phyloP scores from a whole-genome alignment of 1,140 invertebrate genomes.

The Brachionus paranguensis region DNA sequence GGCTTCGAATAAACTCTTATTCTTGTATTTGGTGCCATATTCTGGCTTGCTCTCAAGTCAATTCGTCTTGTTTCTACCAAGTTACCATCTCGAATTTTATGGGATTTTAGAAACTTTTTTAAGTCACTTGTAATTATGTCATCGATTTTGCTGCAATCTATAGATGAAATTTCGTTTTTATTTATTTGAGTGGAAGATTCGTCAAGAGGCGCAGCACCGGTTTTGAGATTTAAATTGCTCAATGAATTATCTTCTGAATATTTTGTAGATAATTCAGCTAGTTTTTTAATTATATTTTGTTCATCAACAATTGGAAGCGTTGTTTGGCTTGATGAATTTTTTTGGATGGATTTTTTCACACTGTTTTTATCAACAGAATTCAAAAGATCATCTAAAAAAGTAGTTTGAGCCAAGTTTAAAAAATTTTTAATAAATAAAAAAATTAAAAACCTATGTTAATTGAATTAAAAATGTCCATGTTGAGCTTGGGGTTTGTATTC shows the following conservation, averaged over 20 bases:
- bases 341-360: background rate
- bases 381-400: background rate
- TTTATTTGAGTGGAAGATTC: background rate
- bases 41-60: conserved; percentile 13
- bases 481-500: background rate
- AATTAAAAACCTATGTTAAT: background rate
- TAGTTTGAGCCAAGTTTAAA: background rate
- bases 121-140: background rate
- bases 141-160: background rate
- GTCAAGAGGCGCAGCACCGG: background rate
- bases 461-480: conserved; percentile 21
- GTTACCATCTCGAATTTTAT: conserved; percentile 24
- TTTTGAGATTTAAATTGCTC: background rate
- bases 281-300: background rate
- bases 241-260: background rate
- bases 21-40: background rate
- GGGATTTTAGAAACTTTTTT: background rate
- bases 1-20: conserved; percentile 16
- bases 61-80: background rate
- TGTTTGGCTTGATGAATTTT: background rate
- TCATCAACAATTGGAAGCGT: background rate
- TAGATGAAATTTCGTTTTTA: background rate
- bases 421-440: background rate
- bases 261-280: background rate
- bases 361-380: background rate